Base-by-base conservation (phyloP, 2,113 vertebrate species). In the Catagonus wagneri region DNA sequence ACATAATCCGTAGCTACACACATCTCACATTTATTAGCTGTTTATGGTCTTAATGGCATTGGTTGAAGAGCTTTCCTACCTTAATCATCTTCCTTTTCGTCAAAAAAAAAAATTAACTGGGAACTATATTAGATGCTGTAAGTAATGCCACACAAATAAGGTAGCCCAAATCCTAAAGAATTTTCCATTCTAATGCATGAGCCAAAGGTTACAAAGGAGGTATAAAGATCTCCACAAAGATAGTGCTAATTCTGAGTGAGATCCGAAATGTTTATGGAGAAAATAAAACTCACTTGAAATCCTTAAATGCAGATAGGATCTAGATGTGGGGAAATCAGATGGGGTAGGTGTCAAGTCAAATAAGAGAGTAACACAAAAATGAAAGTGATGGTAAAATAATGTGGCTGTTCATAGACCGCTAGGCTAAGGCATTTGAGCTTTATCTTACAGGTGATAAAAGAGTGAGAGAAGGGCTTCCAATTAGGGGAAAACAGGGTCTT, bases 1-100 rank as follows among this genome's bases (percentile, higher is more conserved):
- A 95, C 90, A 20, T 93, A 89, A 93, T 88, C 39, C 1, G 61
- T n/a, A 95, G 79, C 76, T 87, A 71, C 27, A 60, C 36, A 76
- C 12, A 61, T 52, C 68, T 79, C 68, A 23, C 19, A 8, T 71
- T 61, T 90, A 22, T 94, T 96, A 96, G 94, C 88, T 94, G 29
- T 95, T 89, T 29, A 23, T 10, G 61, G 34, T 78, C 63, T 83
- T 56, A 95, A 81, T 44, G 56, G n/a, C n/a, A 60, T 25, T 65
- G 19, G 87, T 6, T 79, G 68, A 61, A 92, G 29, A 23, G 17
- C 44, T 75, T 75, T 61, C 14, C 34, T 89, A 25, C 56, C 60
- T 71, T 61, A 32, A 50, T 8, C 54, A 68, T 25, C 6, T 6
- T 39, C 29, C 68, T 76, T 15, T 32, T 25, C 3, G 7, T 17